Evolutionary conservation across 2,113 vertebrate genomes (phyloP), one percentile per base, ranked within the genome.

Genomic region (Amazona guildingii): DNA sequence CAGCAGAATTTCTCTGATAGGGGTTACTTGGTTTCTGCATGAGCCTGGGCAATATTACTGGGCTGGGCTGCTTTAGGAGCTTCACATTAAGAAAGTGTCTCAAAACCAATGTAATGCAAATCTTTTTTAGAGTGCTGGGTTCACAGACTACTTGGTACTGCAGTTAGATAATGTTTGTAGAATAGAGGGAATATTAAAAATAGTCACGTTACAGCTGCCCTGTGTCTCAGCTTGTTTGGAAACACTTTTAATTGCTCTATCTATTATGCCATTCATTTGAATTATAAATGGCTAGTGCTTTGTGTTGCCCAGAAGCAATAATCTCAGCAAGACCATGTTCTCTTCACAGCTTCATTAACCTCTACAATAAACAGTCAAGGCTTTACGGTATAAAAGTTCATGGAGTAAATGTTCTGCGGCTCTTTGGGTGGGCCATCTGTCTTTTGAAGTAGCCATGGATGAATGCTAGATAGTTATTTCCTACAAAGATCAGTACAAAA

Each of bases 231-330:
- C 95, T 96, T 90, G 74, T 91, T 95, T 94, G 59, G 75, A 96
- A 95, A 93, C n/a, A 61, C 23, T 97, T 93, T 90, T 95, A 97
- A 97, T 97, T 96, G 88, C 33, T 80, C 92, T 94, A 87, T 95
- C 93, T 97, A 57, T 97, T 92, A 95, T 88, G 74, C 88, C 74
- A 63, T 94, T 91, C 76, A 5, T 95, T 97, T 83, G 66, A 70
- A 86, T 93, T 96, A 94, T 90, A 87, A 93, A 93, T 63, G 66
- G 81, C 77, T 91, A 54, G n/a, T 44, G 69, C 41, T 88, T 28
- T 51, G 37, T 49, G 62, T 13, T 97, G 94, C 92, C 95, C 83
- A 96, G 91, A 91, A 96, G 92, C 90, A 92, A 95, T 86, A 86
- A 94, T 92, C 91, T 86, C 94, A 95, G 72, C 91, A 93, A 84